Evolutionary conservation across 1,140 invertebrate genomes (phyloP).

Genomic region (Ladona fulva): DNA sequence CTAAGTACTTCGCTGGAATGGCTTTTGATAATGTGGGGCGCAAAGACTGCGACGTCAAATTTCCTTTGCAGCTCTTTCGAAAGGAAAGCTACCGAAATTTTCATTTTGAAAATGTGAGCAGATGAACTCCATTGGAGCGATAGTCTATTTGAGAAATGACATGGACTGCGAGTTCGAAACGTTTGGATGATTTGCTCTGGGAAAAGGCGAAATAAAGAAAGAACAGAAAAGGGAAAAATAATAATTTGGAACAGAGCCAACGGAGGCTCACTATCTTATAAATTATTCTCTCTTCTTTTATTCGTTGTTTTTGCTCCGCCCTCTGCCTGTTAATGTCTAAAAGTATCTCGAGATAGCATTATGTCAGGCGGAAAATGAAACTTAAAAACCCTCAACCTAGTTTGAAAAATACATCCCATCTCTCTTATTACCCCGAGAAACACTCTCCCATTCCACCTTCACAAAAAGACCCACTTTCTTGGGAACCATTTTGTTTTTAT

Average conservation of each 20-base stretch:
- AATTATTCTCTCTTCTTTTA: neutral
- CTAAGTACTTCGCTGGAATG: too few relatives aligned
- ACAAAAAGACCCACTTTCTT: neutral
- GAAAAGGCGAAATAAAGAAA: neutral
- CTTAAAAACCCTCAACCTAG: slow-evolving; percentile 9
- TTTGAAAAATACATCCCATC: neutral
- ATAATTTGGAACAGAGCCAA: neutral
- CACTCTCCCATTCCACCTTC: too few relatives aligned
- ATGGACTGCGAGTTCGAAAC: neutral
- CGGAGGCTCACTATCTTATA: neutral
- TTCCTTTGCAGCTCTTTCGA: too few relatives aligned
- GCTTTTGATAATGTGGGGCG: too few relatives aligned
- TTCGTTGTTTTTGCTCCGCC: neutral
- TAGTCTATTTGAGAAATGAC: too few relatives aligned
- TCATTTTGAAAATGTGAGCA: too few relatives aligned
- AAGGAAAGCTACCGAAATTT: too few relatives aligned
- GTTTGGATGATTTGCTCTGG: neutral
- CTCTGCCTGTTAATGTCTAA: neutral
- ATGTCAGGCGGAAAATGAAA: slow-evolving; percentile 9
- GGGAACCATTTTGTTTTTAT: neutral
- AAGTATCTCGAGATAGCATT: neutral
- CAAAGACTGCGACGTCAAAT: too few relatives aligned
- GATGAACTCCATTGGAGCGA: too few relatives aligned
- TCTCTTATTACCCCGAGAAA: neutral
- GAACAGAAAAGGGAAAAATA: too few relatives aligned